Base-by-base conservation (phyloP, 2,113 vertebrate genomes). In the Chionis minor region DNA sequence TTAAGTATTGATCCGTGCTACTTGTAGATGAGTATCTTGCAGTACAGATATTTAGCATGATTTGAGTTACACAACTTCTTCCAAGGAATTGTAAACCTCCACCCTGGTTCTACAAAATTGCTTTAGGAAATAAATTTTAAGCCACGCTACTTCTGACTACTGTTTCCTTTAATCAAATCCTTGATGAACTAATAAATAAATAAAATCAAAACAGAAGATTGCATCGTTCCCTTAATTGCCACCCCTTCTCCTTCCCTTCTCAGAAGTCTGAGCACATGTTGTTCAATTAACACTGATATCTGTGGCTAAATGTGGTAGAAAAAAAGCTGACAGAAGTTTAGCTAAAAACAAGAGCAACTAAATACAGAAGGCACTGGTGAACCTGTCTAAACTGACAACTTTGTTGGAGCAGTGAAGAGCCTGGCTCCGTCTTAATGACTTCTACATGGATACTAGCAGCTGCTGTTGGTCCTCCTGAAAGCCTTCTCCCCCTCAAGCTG, bases 401-500 rank as follows among this genome's bases (percentile, higher is more conserved):
- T 55, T 23, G 16, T n/a, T n/a, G 16, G 47, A 62, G 18, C 23
- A 69, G 6, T 32, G 24, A 72, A 72, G 28, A 78, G 13, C 16
- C 33, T 45, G 28, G 44, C 62, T 90, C 27, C 4, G 30, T 22
- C 45, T 38, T 28, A 35, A 54, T 22, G 51, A 24, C 21, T 45
- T 67, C 20, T 24, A 8, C 0, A 0, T 42, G 27, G 32, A 23
- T 85, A 28, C 18, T 23, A 12, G 18, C 14, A 38, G 14, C 17
- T n/a, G 18, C 23, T n/a, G 8, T 62, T 30, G 10, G 22, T 45
- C 19, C 15, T 33, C 23, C 22, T 0, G 0, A 79, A 72, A 72
- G 15, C 15, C 26, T 28, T 52, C 21, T 56, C 12, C 69, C 38
- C 35, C 55, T 45, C 12, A 38, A n/a, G 8, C 35, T 63, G 17